Evolutionary conservation across 2,113 vertebrate genomes (phyloP).

Genomic region (Tychaedon coryphoeus): DNA sequence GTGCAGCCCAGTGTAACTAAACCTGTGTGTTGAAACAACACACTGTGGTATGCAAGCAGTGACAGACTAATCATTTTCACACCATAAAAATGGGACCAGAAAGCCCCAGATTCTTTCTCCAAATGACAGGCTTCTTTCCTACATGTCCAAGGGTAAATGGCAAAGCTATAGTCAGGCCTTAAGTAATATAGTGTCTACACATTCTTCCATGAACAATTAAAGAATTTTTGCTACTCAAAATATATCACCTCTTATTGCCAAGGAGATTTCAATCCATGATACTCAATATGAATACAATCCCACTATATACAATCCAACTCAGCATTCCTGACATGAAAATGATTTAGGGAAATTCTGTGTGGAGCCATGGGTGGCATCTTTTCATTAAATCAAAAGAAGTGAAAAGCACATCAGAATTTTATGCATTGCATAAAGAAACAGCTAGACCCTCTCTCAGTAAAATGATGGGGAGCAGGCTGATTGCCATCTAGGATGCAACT

Average conservation of each 20-base stretch:
- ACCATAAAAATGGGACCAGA: background rate
- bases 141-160: background rate
- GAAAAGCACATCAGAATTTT: background rate
- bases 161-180: background rate
- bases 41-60: background rate
- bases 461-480: background rate
- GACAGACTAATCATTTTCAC: background rate
- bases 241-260: background rate
- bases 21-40: background rate
- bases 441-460: background rate
- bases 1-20: background rate
- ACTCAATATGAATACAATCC: background rate
- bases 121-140: background rate
- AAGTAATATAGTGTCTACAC: background rate
- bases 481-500: background rate
- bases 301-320: background rate
- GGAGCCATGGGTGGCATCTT: background rate
- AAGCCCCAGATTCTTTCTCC: background rate
- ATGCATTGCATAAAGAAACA: background rate
- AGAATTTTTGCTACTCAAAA: background rate
- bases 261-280: background rate
- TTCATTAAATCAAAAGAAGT: background rate
- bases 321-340: background rate
- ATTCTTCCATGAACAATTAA: background rate
- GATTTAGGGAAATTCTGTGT: background rate